Evolutionary conservation across 2,888 invertebrate species (phyloP).

Genomic region (Ophonus ardosiacus): DNA sequence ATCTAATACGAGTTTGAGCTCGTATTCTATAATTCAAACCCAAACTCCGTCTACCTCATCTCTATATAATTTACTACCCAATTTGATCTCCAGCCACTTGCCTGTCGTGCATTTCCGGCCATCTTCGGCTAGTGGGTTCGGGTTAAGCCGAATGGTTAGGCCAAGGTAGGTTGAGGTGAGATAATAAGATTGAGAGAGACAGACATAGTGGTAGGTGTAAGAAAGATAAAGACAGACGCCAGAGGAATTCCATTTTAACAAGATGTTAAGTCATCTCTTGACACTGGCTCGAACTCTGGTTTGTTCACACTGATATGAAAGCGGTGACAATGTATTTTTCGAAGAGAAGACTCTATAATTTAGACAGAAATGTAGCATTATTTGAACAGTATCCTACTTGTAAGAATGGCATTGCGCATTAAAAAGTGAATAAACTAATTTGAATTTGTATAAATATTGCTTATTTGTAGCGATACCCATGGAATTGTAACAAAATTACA

Average conservation of each 20-base stretch:
- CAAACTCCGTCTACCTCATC: neutral
- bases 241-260: conserved; percentile 74
- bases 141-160: conserved; percentile 69
- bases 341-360: neutral
- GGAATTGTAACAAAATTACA: too few species aligned
- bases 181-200: conserved; percentile 74
- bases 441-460: too few species aligned
- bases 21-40: too few species aligned
- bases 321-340: conserved; percentile 64
- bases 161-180: conserved; percentile 73
- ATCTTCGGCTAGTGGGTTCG: conserved; percentile 68
- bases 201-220: conserved; percentile 17
- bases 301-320: conserved; percentile 66
- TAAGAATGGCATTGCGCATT: too few species aligned
- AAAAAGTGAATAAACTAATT: too few species aligned
- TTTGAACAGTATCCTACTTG: too few species aligned
- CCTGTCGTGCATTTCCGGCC: conserved; percentile 27
- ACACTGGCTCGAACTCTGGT: conserved; percentile 66
- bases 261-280: conserved; percentile 74
- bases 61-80: neutral
- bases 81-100: neutral
- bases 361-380: too few species aligned
- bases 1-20: too few species aligned
- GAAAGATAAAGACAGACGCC: conserved; percentile 70
- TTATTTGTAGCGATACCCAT: too few species aligned